Evolutionary conservation across 2,113 vertebrate species (phyloP).

Genomic region (Campylomormyrus numenius): DNA sequence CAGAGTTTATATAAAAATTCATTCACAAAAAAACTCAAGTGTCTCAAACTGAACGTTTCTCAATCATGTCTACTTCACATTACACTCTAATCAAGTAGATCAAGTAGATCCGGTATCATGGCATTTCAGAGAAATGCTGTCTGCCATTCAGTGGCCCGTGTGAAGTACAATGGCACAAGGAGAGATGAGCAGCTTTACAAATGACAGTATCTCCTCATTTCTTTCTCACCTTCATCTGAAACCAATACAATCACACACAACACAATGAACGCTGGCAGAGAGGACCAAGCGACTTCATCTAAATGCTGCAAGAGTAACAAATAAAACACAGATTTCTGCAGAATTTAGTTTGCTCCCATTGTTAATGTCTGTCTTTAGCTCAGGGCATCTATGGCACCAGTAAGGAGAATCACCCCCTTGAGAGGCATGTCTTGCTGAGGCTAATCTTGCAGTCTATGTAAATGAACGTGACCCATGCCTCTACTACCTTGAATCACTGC

Average conservation of each 20-base stretch:
- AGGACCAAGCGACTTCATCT: background rate
- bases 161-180: background rate
- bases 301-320: background rate
- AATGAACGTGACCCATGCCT: background rate
- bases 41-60: conserved; percentile 13
- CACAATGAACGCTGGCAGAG: background rate
- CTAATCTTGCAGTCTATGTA: background rate
- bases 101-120: background rate
- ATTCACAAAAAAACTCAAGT: conserved; percentile 2
- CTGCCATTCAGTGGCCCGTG: background rate
- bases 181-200: background rate
- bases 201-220: background rate
- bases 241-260: background rate
- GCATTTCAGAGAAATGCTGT: background rate
- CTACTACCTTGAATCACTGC: background rate
- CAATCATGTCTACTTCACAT: background rate
- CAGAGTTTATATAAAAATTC: background rate
- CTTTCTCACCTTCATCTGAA: background rate
- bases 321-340: background rate
- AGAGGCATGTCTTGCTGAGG: background rate
- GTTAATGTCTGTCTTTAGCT: background rate
- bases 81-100: conserved; percentile 10
- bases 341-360: background rate
- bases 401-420: background rate
- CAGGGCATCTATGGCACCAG: background rate